These are phyloP conservation scores for Camptogramma bilineatum DNA, from an alignment of 2,888 invertebrate genomes.

Conservation along the genomic window DNA sequence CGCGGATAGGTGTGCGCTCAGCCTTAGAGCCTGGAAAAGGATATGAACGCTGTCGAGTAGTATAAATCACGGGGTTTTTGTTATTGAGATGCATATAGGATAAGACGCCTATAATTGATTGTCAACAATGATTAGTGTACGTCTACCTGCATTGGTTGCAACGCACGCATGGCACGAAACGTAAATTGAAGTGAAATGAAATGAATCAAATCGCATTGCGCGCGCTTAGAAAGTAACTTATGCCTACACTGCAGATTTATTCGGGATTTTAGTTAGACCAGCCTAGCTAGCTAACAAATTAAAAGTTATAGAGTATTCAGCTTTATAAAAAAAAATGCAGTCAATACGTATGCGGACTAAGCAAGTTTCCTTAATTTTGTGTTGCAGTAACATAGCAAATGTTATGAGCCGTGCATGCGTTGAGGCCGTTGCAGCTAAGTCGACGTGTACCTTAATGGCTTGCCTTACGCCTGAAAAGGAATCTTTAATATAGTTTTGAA, in stretches of 20 bases:
- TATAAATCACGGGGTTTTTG: neutral
- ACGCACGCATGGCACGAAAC: neutral
- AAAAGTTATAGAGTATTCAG: no score
- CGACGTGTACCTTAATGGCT: neutral
- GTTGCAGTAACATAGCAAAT: neutral
- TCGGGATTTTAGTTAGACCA: no score
- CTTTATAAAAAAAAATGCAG: no score
- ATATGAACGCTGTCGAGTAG: neutral
- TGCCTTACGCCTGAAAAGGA: slow-evolving; percentile 8
- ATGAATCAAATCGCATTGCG: no score
- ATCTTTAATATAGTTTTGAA: no score
- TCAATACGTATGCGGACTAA: no score
- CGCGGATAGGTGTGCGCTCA: no score
- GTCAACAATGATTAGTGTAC: neutral
- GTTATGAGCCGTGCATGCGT: neutral
- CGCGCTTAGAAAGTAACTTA: no score
- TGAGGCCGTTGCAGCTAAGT: neutral
- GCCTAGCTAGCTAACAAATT: no score
- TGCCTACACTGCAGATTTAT: no score
- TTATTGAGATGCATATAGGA: neutral
- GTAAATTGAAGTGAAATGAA: neutral
- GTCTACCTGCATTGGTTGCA: neutral
- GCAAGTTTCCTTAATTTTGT: no score
- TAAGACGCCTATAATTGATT: neutral
- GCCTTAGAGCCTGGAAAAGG: neutral